phyloP scores from a whole-genome alignment of 37 sponge, comb jelly and placozoan genomes.

The Tethya wilhelma region DNA sequence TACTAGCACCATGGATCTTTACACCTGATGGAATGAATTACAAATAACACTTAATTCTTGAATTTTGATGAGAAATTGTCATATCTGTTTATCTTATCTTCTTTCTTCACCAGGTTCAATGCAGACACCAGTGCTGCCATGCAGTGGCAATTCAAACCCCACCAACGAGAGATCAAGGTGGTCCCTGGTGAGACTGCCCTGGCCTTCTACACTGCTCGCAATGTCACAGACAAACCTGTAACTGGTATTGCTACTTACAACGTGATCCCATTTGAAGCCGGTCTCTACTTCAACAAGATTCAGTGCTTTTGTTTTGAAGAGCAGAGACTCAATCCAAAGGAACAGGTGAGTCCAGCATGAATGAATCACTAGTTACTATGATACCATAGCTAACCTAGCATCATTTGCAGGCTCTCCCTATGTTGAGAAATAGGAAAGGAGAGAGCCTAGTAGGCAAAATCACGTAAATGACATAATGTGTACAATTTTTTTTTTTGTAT shows the following conservation, averaged over 20 bases:
- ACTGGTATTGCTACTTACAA: slow-evolving; percentile 98
- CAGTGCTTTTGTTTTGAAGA: slow-evolving; percentile 99
- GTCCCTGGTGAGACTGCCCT: slow-evolving; percentile 99
- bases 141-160: slow-evolving; percentile 94
- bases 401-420: no score
- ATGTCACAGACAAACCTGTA: slow-evolving; percentile 81
- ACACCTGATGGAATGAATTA: no score
- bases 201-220: slow-evolving; percentile 98
- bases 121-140: slow-evolving; percentile 87
- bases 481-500: no score
- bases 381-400: no score
- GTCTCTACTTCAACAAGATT: slow-evolving; percentile 98
- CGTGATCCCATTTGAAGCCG: slow-evolving; percentile 97
- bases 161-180: slow-evolving; percentile 87
- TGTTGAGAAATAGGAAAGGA: no score
- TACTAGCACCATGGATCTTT: no score
- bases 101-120: slow-evolving; percentile 60
- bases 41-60: no score
- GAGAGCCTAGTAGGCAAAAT: no score
- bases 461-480: no score
- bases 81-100: no score
- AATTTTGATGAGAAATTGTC: no score
- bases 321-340: slow-evolving; percentile 95
- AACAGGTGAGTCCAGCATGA: slow-evolving; percentile 74
- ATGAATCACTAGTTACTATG: no score